A percentile compares a stretch with the other conserved stretches of the same genome.
Evolutionary conservation across 2,797 vertebrate genomes (phyloP).

Genomic region (Anguilla obscura): DNA sequence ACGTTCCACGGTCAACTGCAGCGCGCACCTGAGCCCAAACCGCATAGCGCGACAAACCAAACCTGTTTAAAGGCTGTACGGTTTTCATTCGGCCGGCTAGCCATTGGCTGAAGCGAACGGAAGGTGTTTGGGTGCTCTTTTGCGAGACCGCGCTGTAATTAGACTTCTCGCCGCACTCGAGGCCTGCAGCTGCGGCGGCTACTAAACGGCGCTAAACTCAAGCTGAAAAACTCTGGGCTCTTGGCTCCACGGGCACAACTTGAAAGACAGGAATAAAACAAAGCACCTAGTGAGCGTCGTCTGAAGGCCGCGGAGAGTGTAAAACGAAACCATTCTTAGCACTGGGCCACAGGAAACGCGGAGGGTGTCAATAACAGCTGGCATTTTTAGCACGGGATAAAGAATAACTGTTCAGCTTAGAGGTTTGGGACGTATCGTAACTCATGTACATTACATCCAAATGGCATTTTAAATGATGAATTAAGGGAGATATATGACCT

Average conservation of each 20-base stretch:
- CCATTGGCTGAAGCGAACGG: neutral
- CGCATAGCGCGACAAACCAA: neutral
- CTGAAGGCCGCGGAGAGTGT: constrained; percentile 22
- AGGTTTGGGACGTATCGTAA: constrained; percentile 4
- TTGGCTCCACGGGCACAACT: constrained; percentile 3
- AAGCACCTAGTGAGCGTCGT: neutral
- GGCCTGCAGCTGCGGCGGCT: neutral
- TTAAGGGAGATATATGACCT: neutral
- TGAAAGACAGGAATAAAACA: constrained; percentile 22
- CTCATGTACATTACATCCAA: neutral
- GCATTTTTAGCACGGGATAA: constrained; percentile 37
- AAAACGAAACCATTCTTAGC: constrained; percentile 27
- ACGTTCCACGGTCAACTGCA: constrained; percentile 4
- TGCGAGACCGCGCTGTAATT: neutral
- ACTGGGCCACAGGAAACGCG: constrained; percentile 28
- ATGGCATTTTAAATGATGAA: neutral
- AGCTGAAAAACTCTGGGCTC: neutral
- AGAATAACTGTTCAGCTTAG: constrained; percentile 29
- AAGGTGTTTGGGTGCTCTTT: neutral
- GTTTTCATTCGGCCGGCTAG: neutral
- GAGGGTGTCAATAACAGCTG: constrained; percentile 34
- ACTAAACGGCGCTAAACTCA: neutral
- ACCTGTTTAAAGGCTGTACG: neutral
- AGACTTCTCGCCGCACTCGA: neutral
- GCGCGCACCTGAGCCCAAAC: neutral